Base-by-base conservation (phyloP, 1,140 invertebrate genomes). In the Trypoxylus dichotomus region DNA sequence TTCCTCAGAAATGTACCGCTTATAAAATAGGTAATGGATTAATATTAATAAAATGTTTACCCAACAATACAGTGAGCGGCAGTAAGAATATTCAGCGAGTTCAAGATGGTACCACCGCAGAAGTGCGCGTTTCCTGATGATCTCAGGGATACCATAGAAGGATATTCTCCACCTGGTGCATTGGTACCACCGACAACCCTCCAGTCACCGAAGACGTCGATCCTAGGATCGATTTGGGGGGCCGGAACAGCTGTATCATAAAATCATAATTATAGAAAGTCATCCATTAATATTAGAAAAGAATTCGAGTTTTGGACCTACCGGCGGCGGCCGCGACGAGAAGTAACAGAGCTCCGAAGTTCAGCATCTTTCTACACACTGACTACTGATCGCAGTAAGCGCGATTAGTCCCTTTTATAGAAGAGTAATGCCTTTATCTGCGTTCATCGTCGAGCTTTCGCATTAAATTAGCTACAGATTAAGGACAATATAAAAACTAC, bases 91-190 rank as follows among this genome's bases (percentile, higher is more conserved):
- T 21, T 21, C 3, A 11, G 24, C 2, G 10, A 6, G 19, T 77
- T 77, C 29, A 77, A 37, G n/a, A 77, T 77, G 10, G 71, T 72
- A 25, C 76, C 76, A 58, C 76, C 76, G 42, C 76, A 77, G n/a
- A 79, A 73, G 76, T 83, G 81, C 24, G 74, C 37, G 19, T 19
- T 32, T n/a, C 11, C 5, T 7, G 19, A 5, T 10, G 13, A 43
- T 79, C 85, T 82, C 15, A 88, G 82, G 47, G 87, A 88, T 15
- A 88, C 84, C 76, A 87, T 86, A 76, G 86, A 88, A 60, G 87
- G 87, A 15, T 84, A 84, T 24, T 76, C 81, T n/a, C 84, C 86
- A 11, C 80, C 80, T 11, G 82, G 32, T 3, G 87, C 87, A 42
- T 83, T 84, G 3, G 68, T 15, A 21, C 88, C 88, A 7, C 88